These are phyloP conservation scores for Drosophila azteca DNA, from an alignment of 1,140 invertebrate species.

Conservation along the genomic window DNA sequence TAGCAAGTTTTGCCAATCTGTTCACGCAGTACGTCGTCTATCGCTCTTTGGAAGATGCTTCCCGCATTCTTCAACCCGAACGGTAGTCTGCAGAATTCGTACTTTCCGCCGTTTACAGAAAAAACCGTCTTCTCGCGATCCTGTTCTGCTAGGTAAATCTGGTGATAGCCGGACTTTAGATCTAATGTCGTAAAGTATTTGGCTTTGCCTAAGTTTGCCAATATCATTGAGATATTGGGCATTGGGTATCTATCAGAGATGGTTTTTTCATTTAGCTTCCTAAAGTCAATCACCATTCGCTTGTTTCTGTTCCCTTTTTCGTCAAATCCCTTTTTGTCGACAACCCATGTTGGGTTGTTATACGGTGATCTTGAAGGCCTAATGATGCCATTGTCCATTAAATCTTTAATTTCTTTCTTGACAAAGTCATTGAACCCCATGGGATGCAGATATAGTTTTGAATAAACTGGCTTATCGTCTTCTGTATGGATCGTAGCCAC, in stretches of 20 bases:
- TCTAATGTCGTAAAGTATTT: constrained; percentile 17
- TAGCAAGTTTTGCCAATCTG: constrained; percentile 22
- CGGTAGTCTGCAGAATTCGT: constrained; percentile 20
- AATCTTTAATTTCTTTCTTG: too few relatives aligned
- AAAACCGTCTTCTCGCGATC: constrained; percentile 84
- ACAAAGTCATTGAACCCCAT: not conserved
- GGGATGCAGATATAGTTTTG: not conserved
- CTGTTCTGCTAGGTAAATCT: constrained; percentile 81
- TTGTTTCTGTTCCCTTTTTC: too few relatives aligned
- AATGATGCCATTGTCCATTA: too few relatives aligned
- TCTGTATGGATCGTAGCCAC: not conserved
- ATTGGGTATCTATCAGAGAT: not conserved
- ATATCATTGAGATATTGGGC: constrained; percentile 73
- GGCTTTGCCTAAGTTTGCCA: constrained; percentile 22
- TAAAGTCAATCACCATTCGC: too few relatives aligned
- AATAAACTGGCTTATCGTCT: not conserved
- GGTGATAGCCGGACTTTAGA: constrained; percentile 62
- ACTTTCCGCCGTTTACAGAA: constrained; percentile 60
- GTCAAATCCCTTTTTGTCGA: too few relatives aligned
- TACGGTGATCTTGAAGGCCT: too few relatives aligned
- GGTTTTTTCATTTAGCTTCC: not conserved
- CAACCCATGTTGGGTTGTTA: too few relatives aligned
- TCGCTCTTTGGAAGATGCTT: constrained; percentile 31
- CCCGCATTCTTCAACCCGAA: constrained; percentile 26
- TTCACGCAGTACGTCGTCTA: constrained; percentile 28